Evolutionary conservation across 2,113 vertebrate genomes (phyloP), one percentile per base, ranked within the genome.

Genomic region (Oryzias curvinotus): DNA sequence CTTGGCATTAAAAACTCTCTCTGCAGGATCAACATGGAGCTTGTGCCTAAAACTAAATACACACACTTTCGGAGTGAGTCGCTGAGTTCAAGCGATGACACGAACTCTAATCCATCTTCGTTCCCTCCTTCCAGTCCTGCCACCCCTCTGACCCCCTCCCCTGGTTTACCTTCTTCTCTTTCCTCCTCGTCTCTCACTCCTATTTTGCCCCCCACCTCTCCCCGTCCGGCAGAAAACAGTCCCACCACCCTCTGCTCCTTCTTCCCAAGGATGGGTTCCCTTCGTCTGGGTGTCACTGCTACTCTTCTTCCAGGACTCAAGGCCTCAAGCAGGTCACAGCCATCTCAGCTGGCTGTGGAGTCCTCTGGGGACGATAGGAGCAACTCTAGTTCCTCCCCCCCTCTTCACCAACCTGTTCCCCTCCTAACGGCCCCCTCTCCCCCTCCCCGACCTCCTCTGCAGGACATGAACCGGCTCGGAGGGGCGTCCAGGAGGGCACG

Each of bases 401-500:
- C 76, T 7, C 78, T 77, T 17, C 78, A 74, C 72, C 84, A 70
- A 59, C 78, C 77, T 15, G 42, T 62, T 21, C 75, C 55, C 14
- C 75, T 82, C 69, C 71, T 30, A 82, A 92, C 85, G 4, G 89
- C 88, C 90, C 93, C 93, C 65, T 70, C 21, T 92, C 92, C 88
- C 70, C 92, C 91, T 87, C 92, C 92, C 52, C 95, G 87, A 91
- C 89, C 94, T 77, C 92, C 90, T 56, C 61, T 88, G 56, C 97
- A 98, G 97, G 97, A 98, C 90, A 99, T 99, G 97, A 99, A 97
- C 95, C 96, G 96, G 90, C 94, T 99, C 87, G 95, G 95, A 81
- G 95, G 93, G 78, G 94, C 93, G 83, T 90, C 91, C 57, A 94
- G 96, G 91, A 93, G 95, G 92, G 95, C 94, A 83, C 93, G 96